Evolutionary conservation across 2,113 vertebrate genomes (phyloP).

Genomic region (Dascyllus trimaculatus): DNA sequence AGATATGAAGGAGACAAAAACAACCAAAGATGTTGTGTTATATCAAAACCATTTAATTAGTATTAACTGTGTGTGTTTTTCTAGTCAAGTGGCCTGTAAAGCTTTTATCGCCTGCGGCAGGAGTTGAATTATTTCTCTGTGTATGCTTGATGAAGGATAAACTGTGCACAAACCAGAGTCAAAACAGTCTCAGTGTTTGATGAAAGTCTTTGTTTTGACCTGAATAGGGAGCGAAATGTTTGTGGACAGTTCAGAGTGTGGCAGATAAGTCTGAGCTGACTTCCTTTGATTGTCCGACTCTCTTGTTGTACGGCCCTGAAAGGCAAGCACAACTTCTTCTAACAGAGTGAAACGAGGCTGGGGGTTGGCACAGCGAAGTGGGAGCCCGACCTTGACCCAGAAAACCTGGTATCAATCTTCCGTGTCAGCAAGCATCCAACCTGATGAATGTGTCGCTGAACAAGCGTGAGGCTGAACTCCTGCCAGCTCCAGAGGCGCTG

Average conservation of each 20-base stretch:
- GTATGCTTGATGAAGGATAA: neutral
- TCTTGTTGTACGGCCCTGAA: neutral
- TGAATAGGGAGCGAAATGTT: neutral
- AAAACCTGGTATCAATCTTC: conserved; percentile 37
- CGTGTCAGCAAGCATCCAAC: conserved; percentile 25
- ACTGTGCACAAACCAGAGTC: neutral
- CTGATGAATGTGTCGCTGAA: conserved; percentile 51
- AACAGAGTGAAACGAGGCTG: conserved; percentile 2
- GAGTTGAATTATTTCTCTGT: too few relatives aligned
- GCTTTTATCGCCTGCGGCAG: neutral
- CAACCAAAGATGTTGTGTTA: too few relatives aligned
- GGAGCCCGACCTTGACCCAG: conserved; percentile 32
- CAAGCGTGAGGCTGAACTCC: conserved; percentile 23
- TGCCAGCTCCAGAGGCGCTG: conserved; percentile 14
- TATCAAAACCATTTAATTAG: neutral
- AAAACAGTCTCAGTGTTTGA: neutral
- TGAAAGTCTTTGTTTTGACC: conserved; percentile 5
- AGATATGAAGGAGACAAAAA: too few relatives aligned
- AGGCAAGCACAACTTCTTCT: neutral
- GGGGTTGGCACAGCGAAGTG: neutral
- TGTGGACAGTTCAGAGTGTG: neutral
- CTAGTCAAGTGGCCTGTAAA: neutral
- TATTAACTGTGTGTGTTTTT: neutral
- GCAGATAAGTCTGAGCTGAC: conserved; percentile 7
- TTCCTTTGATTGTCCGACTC: conserved; percentile 33